Evolutionary conservation across 2,888 invertebrate species (phyloP).

Genomic region (Polyploca ridens): DNA sequence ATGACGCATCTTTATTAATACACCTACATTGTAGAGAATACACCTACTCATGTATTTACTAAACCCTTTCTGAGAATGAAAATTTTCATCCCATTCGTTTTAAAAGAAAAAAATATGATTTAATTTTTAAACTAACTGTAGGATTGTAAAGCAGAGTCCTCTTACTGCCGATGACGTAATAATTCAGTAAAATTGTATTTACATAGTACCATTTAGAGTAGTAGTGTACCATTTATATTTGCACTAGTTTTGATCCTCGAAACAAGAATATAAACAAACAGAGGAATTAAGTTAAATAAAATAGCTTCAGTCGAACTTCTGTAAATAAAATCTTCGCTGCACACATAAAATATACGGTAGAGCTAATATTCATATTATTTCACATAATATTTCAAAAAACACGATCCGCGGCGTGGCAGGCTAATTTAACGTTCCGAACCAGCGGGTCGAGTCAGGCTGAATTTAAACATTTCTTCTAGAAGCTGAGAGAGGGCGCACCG

Average conservation of each 20-base stretch:
- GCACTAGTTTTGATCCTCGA: neutral
- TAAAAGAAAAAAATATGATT: too few species aligned
- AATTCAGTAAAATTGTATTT: too few species aligned
- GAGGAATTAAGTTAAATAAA: neutral
- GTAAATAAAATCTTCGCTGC: conserved; percentile 15
- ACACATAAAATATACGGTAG: conserved; percentile 21
- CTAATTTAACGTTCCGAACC: conserved; percentile 71
- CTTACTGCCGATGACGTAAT: too few species aligned
- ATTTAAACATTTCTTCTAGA: conserved; percentile 71
- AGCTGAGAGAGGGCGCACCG: conserved; percentile 61
- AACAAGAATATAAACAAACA: neutral
- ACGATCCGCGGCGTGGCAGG: conserved; percentile 55
- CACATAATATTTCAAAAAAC: conserved; percentile 67
- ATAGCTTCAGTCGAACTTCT: neutral
- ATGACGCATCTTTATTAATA: too few species aligned
- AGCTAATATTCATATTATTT: conserved; percentile 58
- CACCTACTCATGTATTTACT: too few species aligned
- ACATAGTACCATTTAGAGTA: too few species aligned
- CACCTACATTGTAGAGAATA: too few species aligned
- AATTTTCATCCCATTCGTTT: too few species aligned
- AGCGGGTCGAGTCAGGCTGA: conserved; percentile 54
- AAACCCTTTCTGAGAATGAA: too few species aligned
- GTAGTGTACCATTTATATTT: too few species aligned
- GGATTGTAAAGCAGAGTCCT: too few species aligned
- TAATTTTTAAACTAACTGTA: too few species aligned